Percentiles rank a stretch among this genome's conserved stretches.
Conservation (phyloP, 2,113 vertebrate species). For the Falco punctatus region DNA sequence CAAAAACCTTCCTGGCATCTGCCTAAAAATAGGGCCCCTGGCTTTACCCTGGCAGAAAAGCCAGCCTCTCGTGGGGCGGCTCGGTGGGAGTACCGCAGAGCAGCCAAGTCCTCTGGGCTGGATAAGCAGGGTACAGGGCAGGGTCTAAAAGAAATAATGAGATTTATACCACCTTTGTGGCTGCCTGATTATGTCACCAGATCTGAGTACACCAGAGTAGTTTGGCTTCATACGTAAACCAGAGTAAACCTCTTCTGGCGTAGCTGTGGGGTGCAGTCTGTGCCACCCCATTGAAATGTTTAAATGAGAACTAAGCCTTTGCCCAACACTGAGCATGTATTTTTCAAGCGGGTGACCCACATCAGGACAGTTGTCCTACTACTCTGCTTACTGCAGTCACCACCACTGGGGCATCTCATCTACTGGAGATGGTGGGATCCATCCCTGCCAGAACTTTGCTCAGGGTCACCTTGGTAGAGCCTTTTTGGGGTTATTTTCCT, state of each 20-base stretch:
- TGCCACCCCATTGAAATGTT: neutral
- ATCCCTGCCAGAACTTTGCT: neutral
- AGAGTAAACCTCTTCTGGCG: neutral
- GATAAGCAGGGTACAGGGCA: neutral
- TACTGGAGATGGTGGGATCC: neutral
- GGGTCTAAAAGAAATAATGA: neutral
- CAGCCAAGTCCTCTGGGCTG: neutral
- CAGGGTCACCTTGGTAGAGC: neutral
- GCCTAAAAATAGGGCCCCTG: neutral
- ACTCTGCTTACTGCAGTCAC: neutral
- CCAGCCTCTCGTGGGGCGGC: accelerated
- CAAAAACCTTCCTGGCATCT: neutral
- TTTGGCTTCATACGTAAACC: neutral
- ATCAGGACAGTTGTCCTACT: neutral
- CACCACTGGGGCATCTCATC: neutral
- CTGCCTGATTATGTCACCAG: neutral
- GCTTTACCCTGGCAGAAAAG: neutral
- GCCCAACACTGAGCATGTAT: accelerated
- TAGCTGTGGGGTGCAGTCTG: neutral
- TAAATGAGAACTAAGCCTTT: neutral
- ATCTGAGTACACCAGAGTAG: neutral
- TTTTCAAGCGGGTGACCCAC: neutral
- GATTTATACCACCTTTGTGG: neutral
- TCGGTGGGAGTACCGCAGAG: neutral
- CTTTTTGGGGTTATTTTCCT: neutral